Percentiles rank a stretch among this genome's conserved stretches.
Evolutionary conservation across 2,113 vertebrate species (phyloP).

Genomic region (Lepidothrix coronata): DNA sequence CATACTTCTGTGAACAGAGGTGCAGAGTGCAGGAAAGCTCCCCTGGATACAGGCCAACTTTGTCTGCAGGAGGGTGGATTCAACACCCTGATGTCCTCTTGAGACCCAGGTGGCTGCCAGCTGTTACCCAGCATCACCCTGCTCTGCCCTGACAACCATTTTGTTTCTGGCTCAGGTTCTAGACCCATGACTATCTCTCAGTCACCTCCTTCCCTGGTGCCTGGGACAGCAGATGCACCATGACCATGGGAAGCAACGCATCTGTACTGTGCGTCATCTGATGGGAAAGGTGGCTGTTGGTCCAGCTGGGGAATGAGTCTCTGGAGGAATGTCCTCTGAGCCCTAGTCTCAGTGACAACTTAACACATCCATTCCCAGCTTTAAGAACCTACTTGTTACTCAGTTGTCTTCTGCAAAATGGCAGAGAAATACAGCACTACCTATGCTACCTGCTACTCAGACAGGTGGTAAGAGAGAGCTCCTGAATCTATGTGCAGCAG

Average conservation of each 20-base stretch:
- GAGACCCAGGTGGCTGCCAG: background rate
- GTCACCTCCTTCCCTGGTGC: background rate
- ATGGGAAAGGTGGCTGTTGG: background rate
- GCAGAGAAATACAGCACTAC: background rate
- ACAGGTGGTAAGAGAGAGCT: background rate
- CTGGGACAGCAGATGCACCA: background rate
- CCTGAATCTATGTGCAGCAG: background rate
- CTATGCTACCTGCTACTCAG: background rate
- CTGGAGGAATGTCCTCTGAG: background rate
- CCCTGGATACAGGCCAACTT: background rate
- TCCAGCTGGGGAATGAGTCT: background rate
- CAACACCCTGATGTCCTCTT: background rate
- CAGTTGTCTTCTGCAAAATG: background rate
- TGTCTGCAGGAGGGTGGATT: background rate
- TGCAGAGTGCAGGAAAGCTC: background rate
- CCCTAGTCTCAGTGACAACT: background rate
- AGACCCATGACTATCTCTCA: background rate
- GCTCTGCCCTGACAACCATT: background rate
- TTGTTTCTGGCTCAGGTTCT: background rate
- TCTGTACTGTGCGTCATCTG: background rate
- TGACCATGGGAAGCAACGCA: background rate
- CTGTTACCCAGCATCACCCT: background rate
- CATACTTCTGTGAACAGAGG: background rate
- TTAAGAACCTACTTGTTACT: background rate
- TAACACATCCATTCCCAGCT: background rate